Conservation (phyloP, 2,113 vertebrate species). For the Paraplagusia blochii region DNA sequence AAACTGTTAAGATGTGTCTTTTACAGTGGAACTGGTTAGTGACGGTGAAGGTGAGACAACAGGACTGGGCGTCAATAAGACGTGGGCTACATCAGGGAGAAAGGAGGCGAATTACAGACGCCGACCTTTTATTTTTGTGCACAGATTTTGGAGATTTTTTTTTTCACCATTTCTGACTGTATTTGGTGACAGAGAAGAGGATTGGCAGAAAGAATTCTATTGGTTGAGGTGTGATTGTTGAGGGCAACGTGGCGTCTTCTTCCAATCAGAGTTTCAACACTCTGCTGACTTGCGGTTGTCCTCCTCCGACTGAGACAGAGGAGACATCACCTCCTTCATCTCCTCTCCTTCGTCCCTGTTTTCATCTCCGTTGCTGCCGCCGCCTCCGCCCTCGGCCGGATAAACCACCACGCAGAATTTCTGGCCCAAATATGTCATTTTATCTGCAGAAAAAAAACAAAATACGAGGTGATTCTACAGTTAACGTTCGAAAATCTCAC, state of each 20-base stretch:
- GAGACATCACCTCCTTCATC: conserved; percentile 66
- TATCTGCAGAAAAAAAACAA: conserved; percentile 63
- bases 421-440: conserved; percentile 83
- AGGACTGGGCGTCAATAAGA: too few relatives aligned
- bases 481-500: too few relatives aligned
- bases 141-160: conserved; percentile 7
- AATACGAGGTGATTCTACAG: too few relatives aligned
- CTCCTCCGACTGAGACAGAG: conserved; percentile 63
- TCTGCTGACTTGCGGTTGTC: conserved; percentile 61
- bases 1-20: background rate
- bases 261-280: conserved; percentile 57
- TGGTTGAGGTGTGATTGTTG: conserved; percentile 2
- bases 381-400: conserved; percentile 45
- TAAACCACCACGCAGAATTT: conserved; percentile 90
- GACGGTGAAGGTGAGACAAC: too few relatives aligned
- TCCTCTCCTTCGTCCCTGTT: conserved; percentile 64
- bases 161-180: conserved; percentile 7
- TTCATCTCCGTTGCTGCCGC: background rate
- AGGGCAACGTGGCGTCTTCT: conserved; percentile 22
- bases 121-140: conserved; percentile 47
- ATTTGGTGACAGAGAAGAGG: conserved; percentile 47
- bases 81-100: too few relatives aligned
- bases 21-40: conserved; percentile 24
- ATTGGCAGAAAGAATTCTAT: conserved; percentile 11
- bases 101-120: background rate